Evolutionary conservation across 2,113 vertebrate species (phyloP).

Genomic region (Telmatochromis sp.): DNA sequence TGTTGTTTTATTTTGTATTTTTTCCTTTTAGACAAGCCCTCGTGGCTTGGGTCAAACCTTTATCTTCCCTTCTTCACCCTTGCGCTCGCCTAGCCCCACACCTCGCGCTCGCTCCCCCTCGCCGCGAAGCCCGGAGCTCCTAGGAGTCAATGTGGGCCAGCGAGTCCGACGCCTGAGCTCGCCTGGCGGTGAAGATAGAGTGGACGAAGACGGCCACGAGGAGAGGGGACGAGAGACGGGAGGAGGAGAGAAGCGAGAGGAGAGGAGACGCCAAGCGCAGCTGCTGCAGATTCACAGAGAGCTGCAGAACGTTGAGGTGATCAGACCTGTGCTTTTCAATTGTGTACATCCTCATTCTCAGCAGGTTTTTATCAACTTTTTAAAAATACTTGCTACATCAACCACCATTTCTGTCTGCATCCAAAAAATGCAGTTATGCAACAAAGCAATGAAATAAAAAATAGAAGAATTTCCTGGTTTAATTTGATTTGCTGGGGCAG

Average conservation of each 20-base stretch:
- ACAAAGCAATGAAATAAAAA: not conserved
- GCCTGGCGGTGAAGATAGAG: slow-evolving; percentile 21
- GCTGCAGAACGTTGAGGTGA: slow-evolving; percentile 91
- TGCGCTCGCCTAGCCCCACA: slow-evolving; percentile 26
- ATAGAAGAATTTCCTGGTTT: not conserved
- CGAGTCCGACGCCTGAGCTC: slow-evolving; percentile 70
- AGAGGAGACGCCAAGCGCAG: slow-evolving; percentile 69
- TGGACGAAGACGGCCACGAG: slow-evolving; percentile 18
- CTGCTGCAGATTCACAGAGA: slow-evolving; percentile 77
- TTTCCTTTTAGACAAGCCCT: slow-evolving; percentile 34
- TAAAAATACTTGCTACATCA: not conserved
- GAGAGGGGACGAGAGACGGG: slow-evolving; percentile 23
- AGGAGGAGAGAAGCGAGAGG: slow-evolving; percentile 37
- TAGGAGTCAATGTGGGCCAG: slow-evolving; percentile 67
- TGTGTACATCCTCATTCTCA: not conserved
- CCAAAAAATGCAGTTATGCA: not conserved
- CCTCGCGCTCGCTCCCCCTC: slow-evolving; percentile 39
- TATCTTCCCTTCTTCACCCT: slow-evolving; percentile 65
- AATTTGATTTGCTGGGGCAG: not conserved
- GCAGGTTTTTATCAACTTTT: not conserved
- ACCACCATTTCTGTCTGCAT: not conserved
- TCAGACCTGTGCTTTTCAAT: not conserved
- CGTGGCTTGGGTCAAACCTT: slow-evolving; percentile 52
- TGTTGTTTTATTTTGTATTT: not conserved
- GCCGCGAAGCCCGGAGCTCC: slow-evolving; percentile 50